These are phyloP conservation scores for Chaunax sp. DNA, from an alignment of 2,797 vertebrate species.

Conservation along the genomic window DNA sequence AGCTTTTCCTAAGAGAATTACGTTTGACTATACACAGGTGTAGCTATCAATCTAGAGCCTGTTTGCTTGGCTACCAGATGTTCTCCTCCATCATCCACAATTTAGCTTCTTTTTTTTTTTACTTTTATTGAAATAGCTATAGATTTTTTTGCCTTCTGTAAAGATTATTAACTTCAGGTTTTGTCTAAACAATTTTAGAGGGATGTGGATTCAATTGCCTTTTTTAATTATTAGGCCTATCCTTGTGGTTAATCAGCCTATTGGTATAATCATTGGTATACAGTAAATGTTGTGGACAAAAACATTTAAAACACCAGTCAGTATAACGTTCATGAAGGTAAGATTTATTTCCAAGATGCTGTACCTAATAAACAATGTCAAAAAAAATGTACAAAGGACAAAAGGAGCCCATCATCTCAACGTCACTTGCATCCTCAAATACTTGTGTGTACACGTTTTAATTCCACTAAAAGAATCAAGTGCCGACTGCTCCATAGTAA, in stretches of 20 bases:
- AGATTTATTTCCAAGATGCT: background rate
- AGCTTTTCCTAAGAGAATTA: conserved; percentile 68
- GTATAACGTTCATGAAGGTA: background rate
- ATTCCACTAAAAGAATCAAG: too few relatives aligned
- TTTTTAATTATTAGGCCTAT: too few relatives aligned
- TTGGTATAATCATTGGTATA: too few relatives aligned
- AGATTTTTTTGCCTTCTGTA: too few relatives aligned
- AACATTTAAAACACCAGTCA: too few relatives aligned
- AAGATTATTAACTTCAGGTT: too few relatives aligned
- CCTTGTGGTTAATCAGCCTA: too few relatives aligned
- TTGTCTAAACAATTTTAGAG: background rate
- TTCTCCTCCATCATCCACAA: conserved; percentile 55
- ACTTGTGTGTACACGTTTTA: too few relatives aligned
- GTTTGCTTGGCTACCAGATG: conserved; percentile 80
- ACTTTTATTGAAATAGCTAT: conserved; percentile 21
- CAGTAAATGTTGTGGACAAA: too few relatives aligned
- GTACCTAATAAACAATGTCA: too few relatives aligned
- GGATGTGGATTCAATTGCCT: background rate
- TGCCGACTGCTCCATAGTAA: too few relatives aligned
- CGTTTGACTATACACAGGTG: conserved; percentile 80
- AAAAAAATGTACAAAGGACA: too few relatives aligned
- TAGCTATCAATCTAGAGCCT: conserved; percentile 79
- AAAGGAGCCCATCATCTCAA: background rate
- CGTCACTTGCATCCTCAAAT: background rate
- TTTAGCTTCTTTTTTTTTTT: conserved; percentile 14